Base-by-base conservation (phyloP, 2,888 invertebrate genomes). In the Diarsia brunnea region DNA sequence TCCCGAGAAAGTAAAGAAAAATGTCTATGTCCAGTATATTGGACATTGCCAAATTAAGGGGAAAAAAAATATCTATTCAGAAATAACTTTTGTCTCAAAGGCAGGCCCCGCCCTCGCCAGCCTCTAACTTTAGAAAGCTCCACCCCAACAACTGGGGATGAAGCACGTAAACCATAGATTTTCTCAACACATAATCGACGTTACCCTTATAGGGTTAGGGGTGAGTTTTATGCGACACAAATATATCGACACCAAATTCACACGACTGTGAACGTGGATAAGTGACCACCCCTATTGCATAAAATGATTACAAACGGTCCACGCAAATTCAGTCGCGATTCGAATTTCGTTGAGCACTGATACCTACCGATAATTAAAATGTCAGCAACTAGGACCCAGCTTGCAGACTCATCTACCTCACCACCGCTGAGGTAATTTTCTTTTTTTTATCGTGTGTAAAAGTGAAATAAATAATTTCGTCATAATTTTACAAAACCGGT, bases 381-480 rank as follows among this genome's bases (percentile, higher is more conserved):
- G 96, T 94, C 96, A 14, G 93, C 92, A 45, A 88, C 97, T 38
- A 95, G 97, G 82, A 97, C 97, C 80, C 98, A 98, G 90, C 92
- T 98, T 68, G 98, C 98, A 0, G 98, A 98, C 91, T 98, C 95
- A 0, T 95, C 98, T 0, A 98, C 98, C 0, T 98, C 98, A 8
- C 98, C 98, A 7, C 97, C 98, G 31, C 95, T 97, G 74, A 97
- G 97, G 98, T 97, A 94, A 67, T 76, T 68, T 31, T 19, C 11
- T 21, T 24, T 47, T n/a, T 16, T 73, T 19, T n/a, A 61, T 38
- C 38, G 5, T 61, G 38, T 61, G 61, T 38, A 43, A n/a, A n/a
- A 43, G 38, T 63, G 7, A 43, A 43, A n/a, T 43, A 43, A 14
- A 7, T n/a, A 43, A 58, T 58, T 58, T 38, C 38, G 2, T 61